phyloP scores from a whole-genome alignment of 2,113 vertebrate species.

The Ciconia boyciana region DNA sequence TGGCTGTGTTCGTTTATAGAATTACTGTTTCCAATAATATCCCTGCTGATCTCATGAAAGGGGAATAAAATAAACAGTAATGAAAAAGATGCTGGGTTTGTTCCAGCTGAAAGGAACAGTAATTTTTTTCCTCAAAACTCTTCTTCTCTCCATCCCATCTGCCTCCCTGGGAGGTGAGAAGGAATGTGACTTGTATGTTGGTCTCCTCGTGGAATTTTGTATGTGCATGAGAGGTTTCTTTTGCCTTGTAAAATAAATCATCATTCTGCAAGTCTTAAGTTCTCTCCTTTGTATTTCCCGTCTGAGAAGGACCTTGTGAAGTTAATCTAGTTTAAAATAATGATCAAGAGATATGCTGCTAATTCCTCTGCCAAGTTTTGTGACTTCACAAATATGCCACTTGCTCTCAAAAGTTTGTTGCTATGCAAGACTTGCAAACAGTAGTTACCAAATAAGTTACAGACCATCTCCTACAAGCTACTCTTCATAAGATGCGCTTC shows the following conservation, averaged over 20 bases:
- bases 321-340: not conserved
- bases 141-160: not conserved
- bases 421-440: not conserved
- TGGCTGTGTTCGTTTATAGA: conserved; percentile 30
- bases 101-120: not conserved
- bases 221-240: not conserved
- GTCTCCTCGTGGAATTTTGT: not conserved
- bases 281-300: not conserved
- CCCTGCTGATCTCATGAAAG: conserved; percentile 49
- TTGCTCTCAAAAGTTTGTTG: not conserved
- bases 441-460: not conserved
- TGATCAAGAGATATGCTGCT: not conserved
- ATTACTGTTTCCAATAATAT: conserved; percentile 51
- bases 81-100: conserved; percentile 24
- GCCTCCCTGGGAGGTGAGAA: not conserved
- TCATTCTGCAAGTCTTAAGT: not conserved
- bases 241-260: not conserved
- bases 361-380: not conserved
- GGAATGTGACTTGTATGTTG: not conserved
- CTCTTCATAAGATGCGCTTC: not conserved
- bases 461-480: not conserved
- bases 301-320: not conserved
- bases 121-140: not conserved
- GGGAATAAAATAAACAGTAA: not conserved
- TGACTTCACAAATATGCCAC: not conserved